Conservation (phyloP, 2,113 vertebrate genomes). For the Nothoprocta perdicaria region DNA sequence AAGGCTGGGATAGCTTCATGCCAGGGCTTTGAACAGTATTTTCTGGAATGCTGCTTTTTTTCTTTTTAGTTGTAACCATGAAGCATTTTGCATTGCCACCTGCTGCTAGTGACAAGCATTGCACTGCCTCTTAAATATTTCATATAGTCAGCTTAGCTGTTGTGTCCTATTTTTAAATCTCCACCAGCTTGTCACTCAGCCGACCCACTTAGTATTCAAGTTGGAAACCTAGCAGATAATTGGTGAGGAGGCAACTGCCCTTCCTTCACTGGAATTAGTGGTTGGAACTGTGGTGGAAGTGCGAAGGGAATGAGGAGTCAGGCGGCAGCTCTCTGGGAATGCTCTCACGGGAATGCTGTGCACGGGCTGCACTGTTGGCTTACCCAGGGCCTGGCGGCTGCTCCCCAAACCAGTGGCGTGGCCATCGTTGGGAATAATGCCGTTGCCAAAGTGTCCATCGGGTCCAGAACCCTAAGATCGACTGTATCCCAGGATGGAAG, state of each 20-base stretch:
- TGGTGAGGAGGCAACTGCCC: not conserved
- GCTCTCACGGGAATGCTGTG: not conserved
- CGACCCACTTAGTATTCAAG: not conserved
- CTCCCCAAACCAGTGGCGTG: not conserved
- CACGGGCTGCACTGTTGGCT: not conserved
- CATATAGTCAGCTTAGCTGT: not conserved
- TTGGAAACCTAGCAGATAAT: not conserved
- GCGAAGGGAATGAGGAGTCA: not conserved
- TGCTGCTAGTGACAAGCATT: conserved; percentile 58
- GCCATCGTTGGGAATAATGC: not conserved
- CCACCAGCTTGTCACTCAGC: not conserved
- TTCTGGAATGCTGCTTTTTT: conserved; percentile 52
- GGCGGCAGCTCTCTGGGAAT: not conserved
- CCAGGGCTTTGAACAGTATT: conserved; percentile 12
- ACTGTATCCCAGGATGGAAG: not conserved
- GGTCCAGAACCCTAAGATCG: not conserved
- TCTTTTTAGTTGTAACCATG: not conserved
- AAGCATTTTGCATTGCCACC: conserved; percentile 69
- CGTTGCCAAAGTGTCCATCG: not conserved
- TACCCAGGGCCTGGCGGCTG: not conserved
- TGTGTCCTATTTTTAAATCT: not conserved
- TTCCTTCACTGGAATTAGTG: not conserved
- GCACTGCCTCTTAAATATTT: not conserved
- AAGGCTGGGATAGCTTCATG: conserved; percentile 19
- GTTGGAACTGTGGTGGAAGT: not conserved